Conservation (phyloP, 2,797 vertebrate genomes). For the Sternarchorhynchus goeldii region DNA sequence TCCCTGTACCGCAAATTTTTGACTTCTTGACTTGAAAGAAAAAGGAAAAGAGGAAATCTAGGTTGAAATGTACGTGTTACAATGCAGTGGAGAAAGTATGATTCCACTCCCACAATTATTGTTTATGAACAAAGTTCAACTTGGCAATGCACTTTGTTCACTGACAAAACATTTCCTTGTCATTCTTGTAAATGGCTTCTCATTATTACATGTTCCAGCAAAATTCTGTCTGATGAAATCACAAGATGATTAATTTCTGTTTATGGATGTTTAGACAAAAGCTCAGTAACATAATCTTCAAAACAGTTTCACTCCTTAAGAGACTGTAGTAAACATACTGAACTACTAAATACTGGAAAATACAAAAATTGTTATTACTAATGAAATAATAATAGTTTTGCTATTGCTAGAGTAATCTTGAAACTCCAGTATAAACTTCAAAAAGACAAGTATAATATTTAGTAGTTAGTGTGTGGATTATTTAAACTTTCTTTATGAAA, state of each 20-base stretch:
- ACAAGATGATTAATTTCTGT: too few relatives aligned
- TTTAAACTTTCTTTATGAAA: background rate
- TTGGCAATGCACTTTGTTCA: slow-evolving; percentile 43
- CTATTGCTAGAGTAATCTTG: too few relatives aligned
- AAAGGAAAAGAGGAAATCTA: slow-evolving; percentile 33
- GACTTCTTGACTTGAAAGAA: slow-evolving; percentile 45
- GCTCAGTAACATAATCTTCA: background rate
- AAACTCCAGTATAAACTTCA: background rate
- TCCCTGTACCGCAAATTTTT: slow-evolving; percentile 38
- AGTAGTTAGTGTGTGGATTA: background rate
- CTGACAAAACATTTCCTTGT: slow-evolving; percentile 19
- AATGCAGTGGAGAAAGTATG: background rate
- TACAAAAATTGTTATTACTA: too few relatives aligned
- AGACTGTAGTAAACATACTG: too few relatives aligned
- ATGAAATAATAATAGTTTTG: too few relatives aligned
- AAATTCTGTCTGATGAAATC: background rate
- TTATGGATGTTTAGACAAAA: background rate
- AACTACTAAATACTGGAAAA: too few relatives aligned
- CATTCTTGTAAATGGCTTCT: slow-evolving; percentile 7
- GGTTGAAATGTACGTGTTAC: background rate
- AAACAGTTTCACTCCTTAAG: background rate
- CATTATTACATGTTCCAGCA: background rate
- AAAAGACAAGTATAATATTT: background rate
- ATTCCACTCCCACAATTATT: slow-evolving; percentile 23
- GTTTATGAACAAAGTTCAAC: slow-evolving; percentile 48